Percentiles rank a stretch among this genome's conserved stretches.
Evolutionary conservation across 64 coral and sea anemone genomes (phyloP).

Genomic region (Dendronephthya gigantea): DNA sequence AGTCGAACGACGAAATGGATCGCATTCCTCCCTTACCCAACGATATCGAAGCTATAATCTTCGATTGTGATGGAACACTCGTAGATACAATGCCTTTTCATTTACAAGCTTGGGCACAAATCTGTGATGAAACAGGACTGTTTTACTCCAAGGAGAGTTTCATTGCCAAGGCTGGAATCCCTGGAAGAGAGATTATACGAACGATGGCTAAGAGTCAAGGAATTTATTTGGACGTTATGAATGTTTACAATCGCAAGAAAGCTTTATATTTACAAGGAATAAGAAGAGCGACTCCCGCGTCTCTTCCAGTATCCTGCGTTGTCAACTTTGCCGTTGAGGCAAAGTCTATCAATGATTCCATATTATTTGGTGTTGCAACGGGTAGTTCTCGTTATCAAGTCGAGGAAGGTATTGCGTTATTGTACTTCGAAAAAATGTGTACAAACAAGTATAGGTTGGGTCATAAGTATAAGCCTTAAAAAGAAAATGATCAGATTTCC

Average conservation of each 20-base stretch:
- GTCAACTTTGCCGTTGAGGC: conserved; percentile 59
- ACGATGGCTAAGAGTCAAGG: conserved; percentile 57
- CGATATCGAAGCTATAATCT: conserved; percentile 61
- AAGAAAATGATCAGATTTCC: background rate
- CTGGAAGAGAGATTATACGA: conserved; percentile 84
- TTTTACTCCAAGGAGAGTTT: conserved; percentile 66
- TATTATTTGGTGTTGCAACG: conserved; percentile 57
- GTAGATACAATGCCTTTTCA: conserved; percentile 87
- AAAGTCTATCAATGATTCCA: conserved; percentile 39
- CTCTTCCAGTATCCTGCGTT: conserved; percentile 55
- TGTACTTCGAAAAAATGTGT: background rate
- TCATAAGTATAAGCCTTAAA: background rate
- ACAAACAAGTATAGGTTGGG: too few relatives aligned
- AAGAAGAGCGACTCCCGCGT: conserved; percentile 9
- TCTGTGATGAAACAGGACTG: conserved; percentile 85
- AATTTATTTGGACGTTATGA: conserved; percentile 56
- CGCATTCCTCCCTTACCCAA: conserved; percentile 27
- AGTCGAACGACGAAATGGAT: background rate
- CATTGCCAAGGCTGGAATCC: conserved; percentile 70
- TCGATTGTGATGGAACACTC: conserved; percentile 92
- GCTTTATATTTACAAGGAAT: conserved; percentile 56
- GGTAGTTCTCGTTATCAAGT: conserved; percentile 76
- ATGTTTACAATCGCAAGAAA: conserved; percentile 83
- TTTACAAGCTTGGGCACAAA: conserved; percentile 80
- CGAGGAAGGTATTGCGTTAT: conserved; percentile 58